Base-by-base conservation (phyloP, 2,888 invertebrate species). In the Tetropium fuscum region DNA sequence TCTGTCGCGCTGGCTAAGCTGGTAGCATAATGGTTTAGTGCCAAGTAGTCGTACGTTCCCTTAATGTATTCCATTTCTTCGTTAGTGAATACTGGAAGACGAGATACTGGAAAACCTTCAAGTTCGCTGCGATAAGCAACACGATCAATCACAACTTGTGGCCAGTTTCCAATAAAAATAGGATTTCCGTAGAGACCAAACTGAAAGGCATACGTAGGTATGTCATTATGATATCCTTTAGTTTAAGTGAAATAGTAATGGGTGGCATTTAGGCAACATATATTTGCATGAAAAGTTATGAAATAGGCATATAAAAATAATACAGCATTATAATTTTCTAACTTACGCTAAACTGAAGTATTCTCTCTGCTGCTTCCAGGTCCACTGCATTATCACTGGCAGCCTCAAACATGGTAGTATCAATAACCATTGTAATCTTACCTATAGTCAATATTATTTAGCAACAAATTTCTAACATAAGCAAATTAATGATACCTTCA, bases 11-110 rank as follows among this genome's bases (percentile, higher is more conserved):
- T 48, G 84, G 81, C 83, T 70, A 88, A 69, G 64, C 82, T 80
- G 0, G 88, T 84, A 0, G 90, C 88, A 74, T 94, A 94, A 58
- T 89, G 86, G 75, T 94, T 94, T 3, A 93, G 76, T 0, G 91
- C 92, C 49, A 93, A 83, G 78, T 89, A 92, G 75, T 94, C 93
- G 1, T 84, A 83, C 0, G 91, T 87, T 0, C 86, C 88, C 19
- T 79, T 81, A 20, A 92, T 86, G 49, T 83, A 81, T 4, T 81
- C 75, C 3, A 90, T 82, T 82, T 92, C 90, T 18, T 86, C 82
- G 0, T 72, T 16, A 0, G 87, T 87, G 71, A 90, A 88, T 57
- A 73, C 74, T 0, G 90, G 90, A 3, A 91, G 81, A 6, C 90
- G 84, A 0, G 90, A 89, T 8, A 83, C 80, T 0, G 80, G 71